These are phyloP conservation scores for Cossypha polioptera DNA, from an alignment of 2,797 vertebrate genomes.

Conservation along the genomic window DNA sequence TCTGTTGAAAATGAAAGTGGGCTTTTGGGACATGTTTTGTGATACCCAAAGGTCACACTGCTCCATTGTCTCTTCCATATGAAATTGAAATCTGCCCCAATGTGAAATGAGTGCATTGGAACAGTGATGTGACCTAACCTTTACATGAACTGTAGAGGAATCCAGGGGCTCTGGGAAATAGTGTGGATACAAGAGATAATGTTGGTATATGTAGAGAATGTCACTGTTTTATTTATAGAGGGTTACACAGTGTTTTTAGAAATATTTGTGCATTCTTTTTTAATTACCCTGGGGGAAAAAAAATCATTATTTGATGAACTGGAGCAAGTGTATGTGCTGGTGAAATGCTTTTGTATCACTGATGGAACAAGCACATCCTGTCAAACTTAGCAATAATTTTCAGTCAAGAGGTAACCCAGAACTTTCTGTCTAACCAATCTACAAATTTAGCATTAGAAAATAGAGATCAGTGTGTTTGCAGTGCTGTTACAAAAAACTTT, in stretches of 20 bases:
- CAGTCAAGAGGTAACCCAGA: background rate
- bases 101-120: background rate
- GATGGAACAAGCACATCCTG: background rate
- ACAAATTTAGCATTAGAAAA: background rate
- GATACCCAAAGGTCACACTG: background rate
- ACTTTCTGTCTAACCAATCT: background rate
- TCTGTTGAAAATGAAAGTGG: conserved; percentile 36
- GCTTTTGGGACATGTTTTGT: conserved; percentile 26
- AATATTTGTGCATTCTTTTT: background rate
- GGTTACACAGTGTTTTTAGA: background rate
- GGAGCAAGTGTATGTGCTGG: background rate
- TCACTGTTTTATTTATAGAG: conserved; percentile 6
- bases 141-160: conserved; percentile 42
- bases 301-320: background rate
- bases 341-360: background rate
- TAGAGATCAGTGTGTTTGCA: background rate
- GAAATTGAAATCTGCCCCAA: conserved; percentile 6
- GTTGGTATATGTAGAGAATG: background rate
- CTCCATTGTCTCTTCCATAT: conserved; percentile 16
- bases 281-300: background rate
- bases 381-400: background rate
- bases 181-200: background rate
- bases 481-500: background rate
- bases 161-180: conserved; percentile 37
- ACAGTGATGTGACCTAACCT: conserved; percentile 37